These are phyloP conservation scores for Xiphophorus birchmanni DNA, from an alignment of 2,797 vertebrate genomes.

Conservation along the genomic window DNA sequence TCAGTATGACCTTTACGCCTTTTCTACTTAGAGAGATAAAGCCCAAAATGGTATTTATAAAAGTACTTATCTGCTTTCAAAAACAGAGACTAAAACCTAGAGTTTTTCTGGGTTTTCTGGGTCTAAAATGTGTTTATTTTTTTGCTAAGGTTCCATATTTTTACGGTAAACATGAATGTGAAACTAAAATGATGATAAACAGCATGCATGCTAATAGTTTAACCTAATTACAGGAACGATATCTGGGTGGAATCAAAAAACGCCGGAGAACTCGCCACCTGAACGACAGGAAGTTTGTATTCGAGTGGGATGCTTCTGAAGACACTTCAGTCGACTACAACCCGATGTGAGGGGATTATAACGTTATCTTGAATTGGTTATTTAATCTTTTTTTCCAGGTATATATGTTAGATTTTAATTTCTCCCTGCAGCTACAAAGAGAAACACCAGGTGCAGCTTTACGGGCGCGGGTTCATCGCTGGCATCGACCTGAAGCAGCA, in stretches of 20 bases:
- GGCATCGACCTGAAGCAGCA: conserved; percentile 98
- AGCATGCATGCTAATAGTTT: not conserved
- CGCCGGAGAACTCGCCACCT: conserved; percentile 93
- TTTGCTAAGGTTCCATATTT: not conserved
- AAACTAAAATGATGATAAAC: no score
- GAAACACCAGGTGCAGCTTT: conserved; percentile 93
- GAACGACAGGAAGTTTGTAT: conserved; percentile 98
- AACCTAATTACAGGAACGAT: conserved; percentile 86
- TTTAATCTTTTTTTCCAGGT: not conserved
- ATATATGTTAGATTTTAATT: not conserved
- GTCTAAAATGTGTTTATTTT: not conserved
- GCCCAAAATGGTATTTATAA: not conserved
- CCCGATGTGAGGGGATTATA: conserved; percentile 86
- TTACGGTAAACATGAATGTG: not conserved
- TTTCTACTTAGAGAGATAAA: not conserved
- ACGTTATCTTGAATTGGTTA: not conserved
- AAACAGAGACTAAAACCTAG: not conserved
- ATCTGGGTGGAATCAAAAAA: conserved; percentile 94
- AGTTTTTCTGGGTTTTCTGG: not conserved
- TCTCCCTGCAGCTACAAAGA: conserved; percentile 90
- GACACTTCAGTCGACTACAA: conserved; percentile 98
- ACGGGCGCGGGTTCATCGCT: conserved; percentile 95
- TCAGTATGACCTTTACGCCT: not conserved
- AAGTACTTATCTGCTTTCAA: not conserved
- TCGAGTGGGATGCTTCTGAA: conserved; percentile 97